Evolutionary conservation across 2,888 invertebrate genomes (phyloP).

Genomic region (Smittia sp.): DNA sequence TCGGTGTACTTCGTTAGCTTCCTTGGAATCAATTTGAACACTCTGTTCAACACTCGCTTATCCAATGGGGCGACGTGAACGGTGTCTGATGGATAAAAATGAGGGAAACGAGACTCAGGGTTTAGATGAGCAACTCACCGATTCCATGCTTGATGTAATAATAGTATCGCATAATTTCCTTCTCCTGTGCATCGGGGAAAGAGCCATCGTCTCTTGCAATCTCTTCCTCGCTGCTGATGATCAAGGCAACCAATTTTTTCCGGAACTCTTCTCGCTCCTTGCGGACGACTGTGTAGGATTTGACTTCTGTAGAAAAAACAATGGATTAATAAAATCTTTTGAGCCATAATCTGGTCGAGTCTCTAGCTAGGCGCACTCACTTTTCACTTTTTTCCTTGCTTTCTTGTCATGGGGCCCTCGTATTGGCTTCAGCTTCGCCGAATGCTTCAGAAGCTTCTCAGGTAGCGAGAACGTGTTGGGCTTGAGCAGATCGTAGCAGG

Average conservation of each 20-base stretch:
- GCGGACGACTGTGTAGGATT: conserved; percentile 66
- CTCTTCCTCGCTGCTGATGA: conserved; percentile 60
- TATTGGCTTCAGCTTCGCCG: conserved; percentile 52
- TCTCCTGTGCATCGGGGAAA: conserved; percentile 64
- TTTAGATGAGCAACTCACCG: conserved; percentile 48
- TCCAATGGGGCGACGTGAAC: conserved; percentile 84
- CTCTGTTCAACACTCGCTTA: conserved; percentile 66
- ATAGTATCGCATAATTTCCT: conserved; percentile 75
- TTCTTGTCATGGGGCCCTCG: conserved; percentile 18
- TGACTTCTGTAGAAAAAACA: conserved; percentile 57
- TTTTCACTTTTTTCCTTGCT: conserved; percentile 2
- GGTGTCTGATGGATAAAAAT: conserved; percentile 58
- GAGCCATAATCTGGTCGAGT: too few species aligned
- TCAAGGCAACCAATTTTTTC: conserved; percentile 71
- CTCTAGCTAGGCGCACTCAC: too few species aligned
- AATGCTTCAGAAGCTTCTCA: conserved; percentile 56
- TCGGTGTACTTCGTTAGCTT: conserved; percentile 63
- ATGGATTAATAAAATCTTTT: conserved; percentile 1
- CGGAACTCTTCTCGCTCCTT: conserved; percentile 80
- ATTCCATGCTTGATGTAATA: conserved; percentile 89
- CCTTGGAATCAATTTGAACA: conserved; percentile 63
- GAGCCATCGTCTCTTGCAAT: conserved; percentile 50
- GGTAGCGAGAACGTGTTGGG: conserved; percentile 61
- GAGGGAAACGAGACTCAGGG: too few species aligned
- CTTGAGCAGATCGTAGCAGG: conserved; percentile 47